A percentile compares a stretch with the other conserved stretches of the same genome.
Conservation (phyloP, 2,888 invertebrate species). For the Pollenia amentaria region DNA sequence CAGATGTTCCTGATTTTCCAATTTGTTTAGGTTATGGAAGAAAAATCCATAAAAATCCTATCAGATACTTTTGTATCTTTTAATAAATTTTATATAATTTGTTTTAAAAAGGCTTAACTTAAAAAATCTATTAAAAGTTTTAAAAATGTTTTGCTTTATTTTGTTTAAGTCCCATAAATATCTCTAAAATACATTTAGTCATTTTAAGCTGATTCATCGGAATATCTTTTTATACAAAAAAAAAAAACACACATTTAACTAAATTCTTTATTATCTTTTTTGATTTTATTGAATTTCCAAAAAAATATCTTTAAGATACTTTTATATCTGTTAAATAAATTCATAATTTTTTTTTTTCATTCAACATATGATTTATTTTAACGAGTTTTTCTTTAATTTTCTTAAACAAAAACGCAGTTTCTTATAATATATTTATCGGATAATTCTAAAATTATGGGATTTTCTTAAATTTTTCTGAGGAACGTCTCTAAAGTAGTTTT, state of each 20-base stretch:
- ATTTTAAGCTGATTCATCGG: background rate
- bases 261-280: too few relatives aligned
- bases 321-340: conserved; percentile 1
- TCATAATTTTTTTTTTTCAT: background rate
- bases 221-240: too few relatives aligned
- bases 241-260: too few relatives aligned
- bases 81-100: background rate
- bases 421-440: background rate
- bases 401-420: background rate
- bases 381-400: too few relatives aligned
- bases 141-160: background rate
- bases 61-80: background rate
- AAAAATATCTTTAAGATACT: conserved; percentile 38
- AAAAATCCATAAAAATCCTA: too few relatives aligned
- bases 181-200: background rate
- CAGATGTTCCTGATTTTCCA: too few relatives aligned
- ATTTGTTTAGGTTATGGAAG: too few relatives aligned
- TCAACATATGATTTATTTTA: too few relatives aligned
- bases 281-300: background rate
- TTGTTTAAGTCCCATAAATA: background rate
- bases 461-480: background rate
- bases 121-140: background rate
- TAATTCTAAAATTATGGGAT: conserved; percentile 17
- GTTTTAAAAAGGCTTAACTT: background rate
- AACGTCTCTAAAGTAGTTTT: conserved; percentile 18